phyloP scores from a whole-genome alignment of 2,113 vertebrate species.

The Pseudorectes ferrugineus region DNA sequence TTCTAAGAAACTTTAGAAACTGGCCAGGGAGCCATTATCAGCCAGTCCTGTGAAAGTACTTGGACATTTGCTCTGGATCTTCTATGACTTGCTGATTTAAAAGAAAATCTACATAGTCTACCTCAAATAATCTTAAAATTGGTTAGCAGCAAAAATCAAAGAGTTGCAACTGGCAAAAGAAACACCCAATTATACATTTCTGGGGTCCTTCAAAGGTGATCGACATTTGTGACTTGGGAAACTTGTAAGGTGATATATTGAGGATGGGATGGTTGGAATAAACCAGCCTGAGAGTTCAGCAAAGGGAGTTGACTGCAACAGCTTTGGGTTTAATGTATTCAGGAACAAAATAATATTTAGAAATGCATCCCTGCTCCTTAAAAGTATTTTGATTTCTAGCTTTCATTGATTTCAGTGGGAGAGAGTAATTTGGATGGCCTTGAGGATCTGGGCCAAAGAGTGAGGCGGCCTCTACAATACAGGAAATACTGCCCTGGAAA shows the following conservation, averaged over 20 bases:
- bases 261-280: not conserved
- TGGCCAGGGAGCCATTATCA: not conserved
- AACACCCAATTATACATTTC: not conserved
- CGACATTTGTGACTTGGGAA: not conserved
- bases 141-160: not conserved
- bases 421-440: not conserved
- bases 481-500: not conserved
- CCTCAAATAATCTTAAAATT: not conserved
- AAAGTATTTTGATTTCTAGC: not conserved
- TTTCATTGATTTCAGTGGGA: not conserved
- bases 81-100: not conserved
- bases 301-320: not conserved
- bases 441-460: not conserved
- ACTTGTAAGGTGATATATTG: not conserved
- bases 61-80: not conserved
- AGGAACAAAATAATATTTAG: not conserved
- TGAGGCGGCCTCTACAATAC: not conserved
- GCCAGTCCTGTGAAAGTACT: not conserved
- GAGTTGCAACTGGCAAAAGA: not conserved
- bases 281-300: not conserved
- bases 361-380: not conserved
- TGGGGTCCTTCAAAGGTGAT: not conserved
- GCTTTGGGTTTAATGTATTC: not conserved
- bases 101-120: not conserved
- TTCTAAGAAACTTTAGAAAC: not conserved